phyloP scores from a whole-genome alignment of 1,140 invertebrate species.

The Lepidurus couesii region DNA sequence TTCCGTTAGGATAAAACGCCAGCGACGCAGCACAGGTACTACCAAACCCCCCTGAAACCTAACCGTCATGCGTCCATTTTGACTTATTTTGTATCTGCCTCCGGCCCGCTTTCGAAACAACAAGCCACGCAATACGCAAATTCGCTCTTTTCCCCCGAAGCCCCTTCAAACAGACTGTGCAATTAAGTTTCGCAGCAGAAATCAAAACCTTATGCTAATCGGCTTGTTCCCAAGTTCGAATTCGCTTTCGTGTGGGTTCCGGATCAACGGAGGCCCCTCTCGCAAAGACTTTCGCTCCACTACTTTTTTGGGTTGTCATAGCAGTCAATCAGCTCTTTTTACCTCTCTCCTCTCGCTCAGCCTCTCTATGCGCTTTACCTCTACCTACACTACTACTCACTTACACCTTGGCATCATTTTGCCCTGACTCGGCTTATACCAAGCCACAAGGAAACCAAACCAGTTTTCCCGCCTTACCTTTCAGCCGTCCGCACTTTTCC shows the following conservation, averaged over 20 bases:
- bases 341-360: neutral
- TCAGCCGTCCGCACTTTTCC: neutral
- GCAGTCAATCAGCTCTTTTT: slow-evolving; percentile 12
- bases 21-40: slow-evolving; percentile 7
- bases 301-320: too few species aligned
- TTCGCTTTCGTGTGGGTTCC: slow-evolving; percentile 3
- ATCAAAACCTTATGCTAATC: neutral
- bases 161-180: neutral
- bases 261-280: neutral
- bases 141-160: neutral
- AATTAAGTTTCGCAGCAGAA: neutral
- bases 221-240: neutral
- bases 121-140: neutral
- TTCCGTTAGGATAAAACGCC: slow-evolving; percentile 6
- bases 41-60: neutral
- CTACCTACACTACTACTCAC: neutral
- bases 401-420: slow-evolving; percentile 16
- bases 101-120: neutral
- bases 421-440: neutral
- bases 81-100: neutral
- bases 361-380: slow-evolving; percentile 5
- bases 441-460: slow-evolving; percentile 18
- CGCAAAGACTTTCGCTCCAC: neutral
- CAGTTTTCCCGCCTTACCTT: slow-evolving; percentile 3
- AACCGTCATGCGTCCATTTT: neutral